Evolutionary conservation across 2,797 vertebrate genomes (phyloP), one percentile per base, ranked within the genome.

Genomic region (Pterois miles): DNA sequence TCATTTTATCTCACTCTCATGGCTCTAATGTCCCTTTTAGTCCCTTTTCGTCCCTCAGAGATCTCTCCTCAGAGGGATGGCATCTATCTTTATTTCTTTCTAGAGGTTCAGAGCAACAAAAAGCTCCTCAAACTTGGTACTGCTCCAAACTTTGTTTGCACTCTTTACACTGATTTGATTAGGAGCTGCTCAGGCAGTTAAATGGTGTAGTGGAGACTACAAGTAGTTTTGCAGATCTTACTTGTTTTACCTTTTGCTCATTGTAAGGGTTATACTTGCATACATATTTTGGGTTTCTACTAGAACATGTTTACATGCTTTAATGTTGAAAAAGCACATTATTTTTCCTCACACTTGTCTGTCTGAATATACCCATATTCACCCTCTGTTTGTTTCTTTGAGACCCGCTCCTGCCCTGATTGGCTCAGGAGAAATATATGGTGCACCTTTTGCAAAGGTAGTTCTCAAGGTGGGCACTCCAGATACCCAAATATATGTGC

Each of bases 111-210:
- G 65, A 73, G 46, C 62, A 38, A 33, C 18, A 60, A 4, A 67
- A 54, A 14, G 2, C 63, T 62, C 31, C 43, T 25, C 1, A 16
- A 60, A 10, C 38, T 34, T 59, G 62, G 60, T 53, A 20, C 46
- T 9, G 8, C 23, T 80, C 71, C 76, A 65, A 8, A 50, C 31
- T 50, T n/a, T 52, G 77, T 82, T 84, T 68, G 54, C 68, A 50
- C 60, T 53, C 48, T 65, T 20, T 54, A 31, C 57, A 43, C 78
- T 27, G 48, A 65, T 74, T 72, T 27, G 29, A 78, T 71, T 62
- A 38, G 8, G 18, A 76, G 66, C 69, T 36, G 53, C 22, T 13
- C 29, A 63, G 40, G 10, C 16, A 34, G 66, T 25, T 10, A 56
- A 0, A 59, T n/a, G 22, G 11, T 36, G 22, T 3, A n/a, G 46